Evolutionary conservation across 2,113 vertebrate species (phyloP).

Genomic region (Ginglymostoma cirratum): DNA sequence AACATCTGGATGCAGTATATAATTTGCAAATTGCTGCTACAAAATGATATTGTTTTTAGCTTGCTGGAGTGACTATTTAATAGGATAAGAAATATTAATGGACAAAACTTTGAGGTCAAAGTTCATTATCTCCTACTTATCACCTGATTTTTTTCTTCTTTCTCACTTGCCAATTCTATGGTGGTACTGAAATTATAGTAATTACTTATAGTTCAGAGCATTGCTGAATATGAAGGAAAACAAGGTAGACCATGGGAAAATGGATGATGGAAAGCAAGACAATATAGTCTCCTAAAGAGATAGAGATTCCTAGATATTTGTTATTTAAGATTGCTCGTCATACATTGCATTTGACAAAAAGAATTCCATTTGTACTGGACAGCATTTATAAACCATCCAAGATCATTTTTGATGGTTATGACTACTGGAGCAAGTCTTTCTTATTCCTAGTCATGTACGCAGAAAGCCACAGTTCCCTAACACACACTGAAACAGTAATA

Average conservation of each 20-base stretch:
- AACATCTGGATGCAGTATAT: background rate
- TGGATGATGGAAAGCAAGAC: background rate
- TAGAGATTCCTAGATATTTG: background rate
- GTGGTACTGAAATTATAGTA: background rate
- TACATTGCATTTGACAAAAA: background rate
- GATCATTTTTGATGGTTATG: background rate
- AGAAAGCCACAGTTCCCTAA: background rate
- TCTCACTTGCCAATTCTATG: background rate
- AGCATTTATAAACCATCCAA: background rate
- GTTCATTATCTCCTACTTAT: background rate
- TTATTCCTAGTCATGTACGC: background rate
- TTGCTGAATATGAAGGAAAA: background rate
- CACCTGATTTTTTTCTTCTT: background rate
- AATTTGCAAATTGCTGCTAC: background rate
- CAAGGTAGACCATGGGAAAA: background rate
- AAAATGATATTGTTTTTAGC: background rate
- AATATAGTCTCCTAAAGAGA: background rate
- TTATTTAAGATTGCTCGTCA: background rate
- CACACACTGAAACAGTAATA: background rate
- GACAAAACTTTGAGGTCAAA: background rate
- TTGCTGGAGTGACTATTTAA: background rate
- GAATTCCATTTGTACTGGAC: background rate
- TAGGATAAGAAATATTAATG: background rate
- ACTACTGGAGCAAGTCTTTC: background rate
- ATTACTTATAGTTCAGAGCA: background rate